phyloP scores from a whole-genome alignment of 1,140 invertebrate species.

The Heterodera carotae region DNA sequence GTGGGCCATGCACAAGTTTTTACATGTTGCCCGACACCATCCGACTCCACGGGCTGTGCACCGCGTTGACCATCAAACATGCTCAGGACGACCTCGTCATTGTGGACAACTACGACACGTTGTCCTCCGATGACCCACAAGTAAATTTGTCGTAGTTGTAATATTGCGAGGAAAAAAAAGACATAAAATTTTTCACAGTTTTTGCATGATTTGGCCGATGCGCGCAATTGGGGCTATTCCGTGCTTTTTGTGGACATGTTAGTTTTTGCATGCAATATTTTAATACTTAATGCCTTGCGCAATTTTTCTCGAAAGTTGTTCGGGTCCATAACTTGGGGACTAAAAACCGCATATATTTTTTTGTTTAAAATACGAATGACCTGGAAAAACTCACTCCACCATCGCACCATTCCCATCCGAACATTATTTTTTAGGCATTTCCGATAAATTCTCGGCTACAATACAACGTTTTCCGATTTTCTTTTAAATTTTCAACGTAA shows the following conservation, averaged over 20 bases:
- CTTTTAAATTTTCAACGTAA: no score
- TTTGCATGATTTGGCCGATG: conserved; percentile 78
- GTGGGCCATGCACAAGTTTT: conserved; percentile 83
- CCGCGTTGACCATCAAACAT: conserved; percentile 83
- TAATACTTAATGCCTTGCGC: no score
- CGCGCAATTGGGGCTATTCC: conserved; percentile 90
- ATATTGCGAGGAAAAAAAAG: neutral
- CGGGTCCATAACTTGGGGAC: no score
- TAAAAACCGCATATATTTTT: no score
- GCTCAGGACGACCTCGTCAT: conserved; percentile 91
- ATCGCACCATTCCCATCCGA: no score
- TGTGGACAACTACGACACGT: conserved; percentile 78
- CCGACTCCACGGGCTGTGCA: conserved; percentile 78
- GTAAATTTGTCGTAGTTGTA: no score
- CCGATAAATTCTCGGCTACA: no score
- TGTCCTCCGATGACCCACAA: conserved; percentile 79
- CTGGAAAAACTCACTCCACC: no score
- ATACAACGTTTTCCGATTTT: no score
- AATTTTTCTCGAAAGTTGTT: no score
- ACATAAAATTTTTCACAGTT: conserved; percentile 67
- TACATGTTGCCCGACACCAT: conserved; percentile 83
- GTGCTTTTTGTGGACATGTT: conserved; percentile 88
- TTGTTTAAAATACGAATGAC: no score
- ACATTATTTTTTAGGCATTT: no score
- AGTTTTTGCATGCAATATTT: conserved; percentile 67